Evolutionary conservation across 2,888 invertebrate genomes (phyloP).

Genomic region (Caenorhabditis panamensis): DNA sequence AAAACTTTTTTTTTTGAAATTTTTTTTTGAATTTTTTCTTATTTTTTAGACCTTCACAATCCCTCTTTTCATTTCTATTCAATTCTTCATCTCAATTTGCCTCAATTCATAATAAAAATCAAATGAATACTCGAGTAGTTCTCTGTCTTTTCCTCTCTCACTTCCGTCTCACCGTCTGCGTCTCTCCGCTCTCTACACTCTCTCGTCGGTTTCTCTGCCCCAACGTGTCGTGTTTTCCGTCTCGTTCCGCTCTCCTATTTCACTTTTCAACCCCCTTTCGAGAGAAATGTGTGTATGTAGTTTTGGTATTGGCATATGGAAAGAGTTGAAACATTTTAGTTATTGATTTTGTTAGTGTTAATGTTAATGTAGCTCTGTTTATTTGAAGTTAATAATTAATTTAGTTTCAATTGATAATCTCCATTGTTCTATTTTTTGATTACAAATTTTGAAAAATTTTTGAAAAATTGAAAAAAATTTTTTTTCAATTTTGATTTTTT

Average conservation of each 20-base stretch:
- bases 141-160: neutral
- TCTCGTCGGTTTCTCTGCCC: neutral
- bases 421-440: neutral
- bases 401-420: neutral
- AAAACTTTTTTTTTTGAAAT: neutral
- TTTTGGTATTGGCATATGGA: too few relatives aligned
- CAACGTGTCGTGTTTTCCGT: neutral
- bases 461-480: neutral
- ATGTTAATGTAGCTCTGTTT: too few relatives aligned
- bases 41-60: too few relatives aligned
- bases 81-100: neutral
- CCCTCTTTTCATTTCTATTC: neutral
- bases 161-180: neutral
- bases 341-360: too few relatives aligned
- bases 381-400: neutral
- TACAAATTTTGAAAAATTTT: neutral
- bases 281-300: too few relatives aligned
- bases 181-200: neutral
- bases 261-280: neutral
- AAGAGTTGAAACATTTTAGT: too few relatives aligned
- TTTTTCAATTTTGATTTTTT: neutral
- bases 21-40: neutral
- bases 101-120: neutral
- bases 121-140: slow-evolving; percentile 8
- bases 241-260: neutral